Percentiles rank a stretch among this genome's conserved stretches.
These are phyloP conservation scores for Colletes gigas DNA, from an alignment of 1,140 invertebrate species.

Conservation along the genomic window DNA sequence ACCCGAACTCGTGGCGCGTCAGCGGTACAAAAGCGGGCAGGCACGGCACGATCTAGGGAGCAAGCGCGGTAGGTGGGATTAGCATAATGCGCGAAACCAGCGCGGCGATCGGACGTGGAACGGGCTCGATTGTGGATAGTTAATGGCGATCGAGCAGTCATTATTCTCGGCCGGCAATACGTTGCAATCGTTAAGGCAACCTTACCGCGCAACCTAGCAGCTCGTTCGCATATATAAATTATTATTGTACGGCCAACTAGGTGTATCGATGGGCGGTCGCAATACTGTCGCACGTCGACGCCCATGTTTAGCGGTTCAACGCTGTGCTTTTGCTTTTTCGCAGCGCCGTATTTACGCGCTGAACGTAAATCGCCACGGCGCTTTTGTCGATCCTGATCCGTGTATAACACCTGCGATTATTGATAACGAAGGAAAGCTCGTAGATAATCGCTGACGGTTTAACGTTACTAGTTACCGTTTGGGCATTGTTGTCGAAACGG, in stretches of 20 bases:
- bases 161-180: conserved; percentile 24
- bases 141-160: conserved; percentile 28
- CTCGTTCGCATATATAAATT: conserved; percentile 63
- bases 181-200: conserved; percentile 46
- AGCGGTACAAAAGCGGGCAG: not conserved
- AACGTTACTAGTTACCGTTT: not conserved
- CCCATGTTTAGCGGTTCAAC: conserved; percentile 59
- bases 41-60: not conserved
- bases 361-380: not conserved
- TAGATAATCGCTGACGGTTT: not conserved
- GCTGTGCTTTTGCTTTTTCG: conserved; percentile 25
- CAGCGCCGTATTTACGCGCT: conserved; percentile 36
- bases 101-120: conserved; percentile 17
- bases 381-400: not conserved
- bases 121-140: conserved; percentile 33
- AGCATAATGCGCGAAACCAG: conserved; percentile 47
- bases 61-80: conserved; percentile 43
- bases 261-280: conserved; percentile 71
- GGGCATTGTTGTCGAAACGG: not conserved
- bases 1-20: too few species aligned
- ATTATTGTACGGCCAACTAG: conserved; percentile 69
- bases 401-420: not conserved
- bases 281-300: conserved; percentile 65
- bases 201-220: conserved; percentile 34
- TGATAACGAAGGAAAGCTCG: not conserved